Conservation (phyloP, 2,888 invertebrate genomes). For the Myathropa florea region DNA sequence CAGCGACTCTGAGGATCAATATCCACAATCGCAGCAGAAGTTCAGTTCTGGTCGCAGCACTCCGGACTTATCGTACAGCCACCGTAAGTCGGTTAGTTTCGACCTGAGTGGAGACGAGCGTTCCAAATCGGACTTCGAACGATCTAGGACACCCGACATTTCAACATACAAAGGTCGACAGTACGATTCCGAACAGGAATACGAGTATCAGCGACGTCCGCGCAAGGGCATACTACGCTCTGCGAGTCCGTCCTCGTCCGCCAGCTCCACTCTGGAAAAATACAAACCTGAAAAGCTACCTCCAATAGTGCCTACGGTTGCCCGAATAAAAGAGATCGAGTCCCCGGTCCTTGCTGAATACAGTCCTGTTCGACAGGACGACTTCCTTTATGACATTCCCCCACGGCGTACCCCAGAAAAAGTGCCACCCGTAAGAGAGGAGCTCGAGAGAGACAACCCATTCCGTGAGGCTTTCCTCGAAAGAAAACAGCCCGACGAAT, state of each 20-base stretch:
- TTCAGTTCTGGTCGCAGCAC: constrained; percentile 78
- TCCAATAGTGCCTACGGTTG: constrained; percentile 77
- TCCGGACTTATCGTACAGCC: constrained; percentile 75
- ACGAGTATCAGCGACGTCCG: constrained; percentile 73
- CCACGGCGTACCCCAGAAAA: constrained; percentile 72
- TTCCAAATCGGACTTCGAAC: constrained; percentile 78
- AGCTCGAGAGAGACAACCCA: constrained; percentile 80
- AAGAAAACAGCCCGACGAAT: constrained; percentile 75
- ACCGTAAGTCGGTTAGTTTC: constrained; percentile 80
- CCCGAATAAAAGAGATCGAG: constrained; percentile 78
- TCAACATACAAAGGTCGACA: constrained; percentile 72
- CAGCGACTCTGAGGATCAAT: constrained; percentile 79
- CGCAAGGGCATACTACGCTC: constrained; percentile 79
- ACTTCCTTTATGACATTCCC: constrained; percentile 71
- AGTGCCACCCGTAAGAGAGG: constrained; percentile 73
- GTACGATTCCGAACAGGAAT: constrained; percentile 80
- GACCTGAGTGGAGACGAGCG: constrained; percentile 80
- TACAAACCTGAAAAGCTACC: constrained; percentile 74
- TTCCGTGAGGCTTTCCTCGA: constrained; percentile 78
- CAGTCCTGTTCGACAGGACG: constrained; percentile 63
- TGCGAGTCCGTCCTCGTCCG: constrained; percentile 78
- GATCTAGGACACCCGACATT: constrained; percentile 74
- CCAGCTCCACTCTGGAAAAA: constrained; percentile 77
- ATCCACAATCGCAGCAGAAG: constrained; percentile 72
- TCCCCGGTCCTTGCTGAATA: constrained; percentile 77